Evolutionary conservation across 2,888 invertebrate genomes (phyloP), one percentile per base, ranked within the genome.

Genomic region (Allolobophora icterica): DNA sequence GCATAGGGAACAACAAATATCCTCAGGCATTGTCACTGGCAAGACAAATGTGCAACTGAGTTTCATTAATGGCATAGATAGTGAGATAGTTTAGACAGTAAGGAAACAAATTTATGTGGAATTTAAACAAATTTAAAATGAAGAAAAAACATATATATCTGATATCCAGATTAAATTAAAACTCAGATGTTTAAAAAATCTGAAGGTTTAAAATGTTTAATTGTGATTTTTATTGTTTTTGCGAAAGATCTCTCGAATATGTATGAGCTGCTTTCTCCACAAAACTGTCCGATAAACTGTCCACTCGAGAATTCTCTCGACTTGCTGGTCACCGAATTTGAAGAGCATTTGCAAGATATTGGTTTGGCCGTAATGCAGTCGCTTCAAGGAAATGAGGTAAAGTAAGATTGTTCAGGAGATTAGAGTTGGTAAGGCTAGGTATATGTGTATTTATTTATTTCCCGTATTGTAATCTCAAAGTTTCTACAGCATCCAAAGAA

Each of bases 341-440:
- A 87, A 87, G 87, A 87, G 38, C 87, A 87, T 35, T 34, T 87
- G 35, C 87, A 87, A 38, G 87, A 87, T 8, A 11, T 87, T 21
- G 87, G 87, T 87, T 87, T 87, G 87, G 87, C 87, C 24, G 38
- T 87, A 19, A 87, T 87, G 87, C 87, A 87, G 87, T 87, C 87
- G 3, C 87, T 87, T 24, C 87, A 87, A 24, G 87, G 87, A 34
- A 38, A 87, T 34, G 87, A 87, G 21, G 87, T 35, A 87, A 87
- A n/a, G 6, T n/a, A 11, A 13, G 34, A n/a, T 1, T n/a, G 30
- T 71, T 13, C 30, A 71, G 30, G 30, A 11, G 11, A 71, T n/a
- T 71, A 8, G n/a, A n/a, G 8, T 71, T 11, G 71, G n/a, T 71
- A 8, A 71, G 52, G 52, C 6, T 24, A 71, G 30, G 71, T 71